Conservation (phyloP, 2,113 vertebrate genomes). For the Alligator mississippiensis region DNA sequence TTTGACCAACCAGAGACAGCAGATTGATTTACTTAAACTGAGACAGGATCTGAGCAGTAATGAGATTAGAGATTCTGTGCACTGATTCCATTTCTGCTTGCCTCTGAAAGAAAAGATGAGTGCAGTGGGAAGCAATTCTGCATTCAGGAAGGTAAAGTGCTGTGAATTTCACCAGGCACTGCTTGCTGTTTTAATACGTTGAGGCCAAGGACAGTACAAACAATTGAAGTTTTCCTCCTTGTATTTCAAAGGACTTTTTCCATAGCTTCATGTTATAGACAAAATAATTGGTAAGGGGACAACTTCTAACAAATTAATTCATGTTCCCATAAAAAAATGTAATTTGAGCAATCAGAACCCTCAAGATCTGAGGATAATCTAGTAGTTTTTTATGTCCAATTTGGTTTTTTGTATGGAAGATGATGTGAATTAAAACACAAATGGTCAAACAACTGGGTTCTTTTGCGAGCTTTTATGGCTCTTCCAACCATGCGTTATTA, state of each 20-base stretch:
- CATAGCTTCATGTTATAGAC: not conserved
- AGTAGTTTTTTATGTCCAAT: not conserved
- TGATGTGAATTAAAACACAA: not conserved
- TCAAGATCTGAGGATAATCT: not conserved
- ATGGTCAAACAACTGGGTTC: not conserved
- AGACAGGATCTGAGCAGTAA: not conserved
- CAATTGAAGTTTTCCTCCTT: not conserved
- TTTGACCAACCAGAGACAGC: not conserved
- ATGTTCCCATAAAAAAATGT: not conserved
- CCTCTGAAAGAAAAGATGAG: not conserved
- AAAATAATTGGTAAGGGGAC: not conserved
- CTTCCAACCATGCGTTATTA: not conserved
- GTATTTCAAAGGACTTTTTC: not conserved
- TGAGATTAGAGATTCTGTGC: not conserved
- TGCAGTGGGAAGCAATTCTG: too few species aligned
- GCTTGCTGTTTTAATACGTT: not conserved
- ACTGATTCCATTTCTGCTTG: not conserved
- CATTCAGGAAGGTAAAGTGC: not conserved
- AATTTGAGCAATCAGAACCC: not conserved
- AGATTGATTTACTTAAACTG: not conserved
- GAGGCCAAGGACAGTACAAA: too few species aligned
- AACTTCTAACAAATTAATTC: conserved; percentile 28
- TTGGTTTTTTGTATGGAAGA: not conserved
- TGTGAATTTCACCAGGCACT: accelerated
- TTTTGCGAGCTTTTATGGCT: not conserved